Conservation (phyloP, 1,140 invertebrate species). For the Nilaparvata lugens region DNA sequence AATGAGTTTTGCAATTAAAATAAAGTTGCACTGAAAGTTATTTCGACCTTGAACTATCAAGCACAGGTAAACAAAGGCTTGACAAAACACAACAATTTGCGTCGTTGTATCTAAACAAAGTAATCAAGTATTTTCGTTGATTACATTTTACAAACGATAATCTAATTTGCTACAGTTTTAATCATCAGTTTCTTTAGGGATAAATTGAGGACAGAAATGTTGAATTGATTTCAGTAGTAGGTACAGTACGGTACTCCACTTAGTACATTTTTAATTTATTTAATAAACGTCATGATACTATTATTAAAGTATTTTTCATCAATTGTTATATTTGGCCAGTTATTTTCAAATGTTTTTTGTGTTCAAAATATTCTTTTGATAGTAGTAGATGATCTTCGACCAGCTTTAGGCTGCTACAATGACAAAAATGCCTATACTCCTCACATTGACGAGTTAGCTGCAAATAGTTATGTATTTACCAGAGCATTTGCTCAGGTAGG, state of each 20-base stretch:
- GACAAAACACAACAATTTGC: background rate
- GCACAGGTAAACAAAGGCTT: slow-evolving; percentile 2
- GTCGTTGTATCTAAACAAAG: background rate
- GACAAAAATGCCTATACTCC: slow-evolving; percentile 61
- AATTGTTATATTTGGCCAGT: background rate
- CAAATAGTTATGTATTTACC: slow-evolving; percentile 49
- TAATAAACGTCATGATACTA: no score
- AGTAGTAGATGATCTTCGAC: slow-evolving; percentile 72
- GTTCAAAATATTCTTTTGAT: slow-evolving; percentile 59
- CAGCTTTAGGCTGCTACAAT: slow-evolving; percentile 55
- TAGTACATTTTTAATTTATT: no score
- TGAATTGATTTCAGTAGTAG: no score
- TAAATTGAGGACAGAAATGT: no score
- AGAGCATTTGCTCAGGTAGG: slow-evolving; percentile 57
- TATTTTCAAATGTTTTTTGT: background rate
- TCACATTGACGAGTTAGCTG: slow-evolving; percentile 60
- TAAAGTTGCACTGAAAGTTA: slow-evolving; percentile 2
- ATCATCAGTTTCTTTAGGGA: no score
- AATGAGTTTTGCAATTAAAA: background rate
- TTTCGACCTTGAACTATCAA: slow-evolving; percentile 5
- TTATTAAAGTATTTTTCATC: background rate
- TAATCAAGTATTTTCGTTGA: background rate
- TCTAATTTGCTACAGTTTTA: no score
- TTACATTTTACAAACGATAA: no score
- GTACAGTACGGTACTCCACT: no score